Percentiles rank a stretch among this genome's conserved stretches.
Evolutionary conservation across 2,113 vertebrate species (phyloP).

Genomic region (Carettochelys insculpta): DNA sequence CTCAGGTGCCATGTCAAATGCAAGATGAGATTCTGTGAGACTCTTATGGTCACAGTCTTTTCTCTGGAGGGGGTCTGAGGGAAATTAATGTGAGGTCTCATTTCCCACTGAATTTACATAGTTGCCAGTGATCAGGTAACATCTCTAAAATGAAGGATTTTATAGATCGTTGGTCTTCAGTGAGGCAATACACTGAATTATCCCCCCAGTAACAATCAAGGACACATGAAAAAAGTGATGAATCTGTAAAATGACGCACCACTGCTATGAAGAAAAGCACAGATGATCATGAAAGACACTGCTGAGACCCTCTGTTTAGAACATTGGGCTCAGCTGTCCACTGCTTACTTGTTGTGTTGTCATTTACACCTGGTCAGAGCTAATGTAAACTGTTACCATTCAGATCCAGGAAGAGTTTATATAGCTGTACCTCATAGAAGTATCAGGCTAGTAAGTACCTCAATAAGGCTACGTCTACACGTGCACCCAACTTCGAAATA

Average conservation of each 20-base stretch:
- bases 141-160: neutral
- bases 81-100: accelerated
- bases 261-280: neutral
- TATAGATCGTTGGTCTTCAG: neutral
- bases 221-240: neutral
- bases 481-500: too few relatives aligned
- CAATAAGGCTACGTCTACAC: too few relatives aligned
- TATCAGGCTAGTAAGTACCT: too few relatives aligned
- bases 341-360: neutral
- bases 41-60: neutral
- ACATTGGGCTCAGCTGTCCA: neutral
- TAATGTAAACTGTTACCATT: neutral
- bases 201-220: neutral
- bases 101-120: neutral
- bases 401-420: neutral
- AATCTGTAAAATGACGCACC: neutral
- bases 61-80: accelerated
- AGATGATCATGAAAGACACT: neutral
- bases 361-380: neutral
- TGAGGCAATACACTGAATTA: neutral
- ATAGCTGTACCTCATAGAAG: neutral
- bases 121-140: accelerated
- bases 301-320: neutral
- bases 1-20: neutral
- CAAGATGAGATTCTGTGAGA: accelerated